Conservation (phyloP, 2,888 invertebrate species). For the Mythimna vitellina region DNA sequence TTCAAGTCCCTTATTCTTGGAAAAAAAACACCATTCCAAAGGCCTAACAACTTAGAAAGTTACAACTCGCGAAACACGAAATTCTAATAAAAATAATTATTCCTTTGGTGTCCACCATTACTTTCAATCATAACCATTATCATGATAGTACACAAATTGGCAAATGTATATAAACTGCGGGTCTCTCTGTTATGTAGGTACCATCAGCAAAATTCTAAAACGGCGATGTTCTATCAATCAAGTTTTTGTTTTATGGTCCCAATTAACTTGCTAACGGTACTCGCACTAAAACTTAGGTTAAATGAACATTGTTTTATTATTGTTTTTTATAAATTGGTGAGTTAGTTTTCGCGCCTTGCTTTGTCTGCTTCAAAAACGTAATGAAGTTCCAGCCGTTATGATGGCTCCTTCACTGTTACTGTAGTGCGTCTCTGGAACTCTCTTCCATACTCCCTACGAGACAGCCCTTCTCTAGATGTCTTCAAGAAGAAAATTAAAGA, state of each 20-base stretch:
- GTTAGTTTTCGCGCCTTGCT: constrained; percentile 17
- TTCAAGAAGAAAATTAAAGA: too few relatives aligned
- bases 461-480: too few relatives aligned
- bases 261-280: constrained; percentile 63
- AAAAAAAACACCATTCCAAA: neutral
- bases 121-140: constrained; percentile 53
- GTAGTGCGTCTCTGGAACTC: too few relatives aligned
- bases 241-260: constrained; percentile 63
- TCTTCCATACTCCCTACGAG: too few relatives aligned
- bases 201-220: constrained; percentile 48
- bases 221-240: constrained; percentile 55
- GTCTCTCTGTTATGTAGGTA: constrained; percentile 44
- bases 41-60: neutral
- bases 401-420: too few relatives aligned
- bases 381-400: neutral
- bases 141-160: constrained; percentile 59
- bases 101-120: constrained; percentile 45
- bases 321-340: constrained; percentile 19
- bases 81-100: constrained; percentile 31
- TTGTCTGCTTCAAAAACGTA: constrained; percentile 8
- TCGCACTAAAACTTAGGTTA: constrained; percentile 63
- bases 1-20: neutral
- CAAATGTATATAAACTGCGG: constrained; percentile 55
- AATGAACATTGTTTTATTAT: constrained; percentile 64
- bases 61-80: constrained; percentile 1